Conservation (phyloP, 1,140 invertebrate genomes). For the Alviniconcha marisindica region DNA sequence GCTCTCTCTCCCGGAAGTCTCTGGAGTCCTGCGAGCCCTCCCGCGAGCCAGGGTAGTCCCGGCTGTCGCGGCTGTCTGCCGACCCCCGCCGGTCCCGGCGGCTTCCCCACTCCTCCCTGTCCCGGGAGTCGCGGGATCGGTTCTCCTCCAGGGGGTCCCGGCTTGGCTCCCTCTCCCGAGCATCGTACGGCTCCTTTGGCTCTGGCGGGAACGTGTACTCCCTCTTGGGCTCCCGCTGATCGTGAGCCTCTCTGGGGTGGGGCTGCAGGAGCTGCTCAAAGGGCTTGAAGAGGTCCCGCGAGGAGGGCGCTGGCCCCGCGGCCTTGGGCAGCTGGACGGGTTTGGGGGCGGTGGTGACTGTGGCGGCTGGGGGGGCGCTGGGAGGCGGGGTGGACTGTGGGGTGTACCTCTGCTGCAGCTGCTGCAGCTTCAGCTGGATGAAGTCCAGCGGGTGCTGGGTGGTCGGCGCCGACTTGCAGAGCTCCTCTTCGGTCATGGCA, state of each 20-base stretch:
- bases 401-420: constrained; percentile 62
- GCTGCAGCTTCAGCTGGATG: constrained; percentile 55
- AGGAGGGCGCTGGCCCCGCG: constrained; percentile 49
- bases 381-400: constrained; percentile 51
- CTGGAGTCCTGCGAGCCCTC: constrained; percentile 49
- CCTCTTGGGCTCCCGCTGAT: constrained; percentile 35
- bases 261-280: constrained; percentile 39
- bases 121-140: constrained; percentile 43
- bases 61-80: constrained; percentile 44
- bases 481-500: constrained; percentile 41
- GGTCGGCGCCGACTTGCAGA: constrained; percentile 45
- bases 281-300: constrained; percentile 40
- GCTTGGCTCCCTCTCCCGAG: constrained; percentile 45
- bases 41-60: constrained; percentile 38
- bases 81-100: constrained; percentile 38
- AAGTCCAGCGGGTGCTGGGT: constrained; percentile 57
- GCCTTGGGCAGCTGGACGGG: constrained; percentile 43
- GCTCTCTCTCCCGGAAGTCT: constrained; percentile 48
- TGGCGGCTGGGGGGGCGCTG: constrained; percentile 52
- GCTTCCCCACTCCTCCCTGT: constrained; percentile 43
- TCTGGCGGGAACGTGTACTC: constrained; percentile 54
- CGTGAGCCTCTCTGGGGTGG: constrained; percentile 17
- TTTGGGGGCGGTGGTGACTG: constrained; percentile 69
- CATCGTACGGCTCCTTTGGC: constrained; percentile 54
- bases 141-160: constrained; percentile 43